A percentile compares a stretch with the other conserved stretches of the same genome.
phyloP scores from a whole-genome alignment of 2,113 vertebrate species.

The Marmota monax region DNA sequence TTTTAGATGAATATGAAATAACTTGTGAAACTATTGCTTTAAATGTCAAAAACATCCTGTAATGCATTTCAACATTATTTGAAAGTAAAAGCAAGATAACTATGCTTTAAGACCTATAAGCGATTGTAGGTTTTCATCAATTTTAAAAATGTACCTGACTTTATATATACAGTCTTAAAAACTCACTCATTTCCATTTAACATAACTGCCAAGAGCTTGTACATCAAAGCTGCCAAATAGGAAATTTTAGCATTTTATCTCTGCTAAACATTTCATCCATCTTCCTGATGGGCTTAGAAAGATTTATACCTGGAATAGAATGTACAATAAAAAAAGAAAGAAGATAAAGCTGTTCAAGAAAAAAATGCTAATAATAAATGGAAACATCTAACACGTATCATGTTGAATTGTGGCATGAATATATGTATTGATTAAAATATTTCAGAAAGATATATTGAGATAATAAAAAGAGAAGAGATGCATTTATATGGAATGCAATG shows the following conservation, averaged over 20 bases:
- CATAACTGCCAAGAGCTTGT: slow-evolving; percentile 17
- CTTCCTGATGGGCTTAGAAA: slow-evolving; percentile 50
- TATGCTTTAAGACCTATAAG: not conserved
- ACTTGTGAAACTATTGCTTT: not conserved
- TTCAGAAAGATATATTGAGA: slow-evolving; percentile 65
- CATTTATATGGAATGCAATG: not conserved
- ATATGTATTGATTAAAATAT: slow-evolving; percentile 71
- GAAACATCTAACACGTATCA: slow-evolving; percentile 48
- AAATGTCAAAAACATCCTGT: slow-evolving; percentile 1
- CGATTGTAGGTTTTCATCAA: not conserved
- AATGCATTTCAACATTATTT: not conserved
- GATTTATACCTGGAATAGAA: slow-evolving; percentile 65
- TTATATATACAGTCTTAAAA: not conserved
- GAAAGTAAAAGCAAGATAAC: not conserved
- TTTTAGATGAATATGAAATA: slow-evolving; percentile 9
- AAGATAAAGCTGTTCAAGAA: slow-evolving; percentile 53
- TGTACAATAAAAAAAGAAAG: slow-evolving; percentile 17
- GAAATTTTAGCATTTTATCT: slow-evolving; percentile 31
- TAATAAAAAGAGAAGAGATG: slow-evolving; percentile 66
- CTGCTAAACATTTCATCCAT: slow-evolving; percentile 64
- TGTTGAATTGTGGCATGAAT: slow-evolving; percentile 51
- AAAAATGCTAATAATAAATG: slow-evolving; percentile 53
- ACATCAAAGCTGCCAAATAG: slow-evolving; percentile 19
- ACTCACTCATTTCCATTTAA: slow-evolving; percentile 54
- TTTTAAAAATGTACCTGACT: not conserved